These are phyloP conservation scores for Ctenopoma multispine DNA, from an alignment of 2,797 vertebrate species.

Conservation along the genomic window DNA sequence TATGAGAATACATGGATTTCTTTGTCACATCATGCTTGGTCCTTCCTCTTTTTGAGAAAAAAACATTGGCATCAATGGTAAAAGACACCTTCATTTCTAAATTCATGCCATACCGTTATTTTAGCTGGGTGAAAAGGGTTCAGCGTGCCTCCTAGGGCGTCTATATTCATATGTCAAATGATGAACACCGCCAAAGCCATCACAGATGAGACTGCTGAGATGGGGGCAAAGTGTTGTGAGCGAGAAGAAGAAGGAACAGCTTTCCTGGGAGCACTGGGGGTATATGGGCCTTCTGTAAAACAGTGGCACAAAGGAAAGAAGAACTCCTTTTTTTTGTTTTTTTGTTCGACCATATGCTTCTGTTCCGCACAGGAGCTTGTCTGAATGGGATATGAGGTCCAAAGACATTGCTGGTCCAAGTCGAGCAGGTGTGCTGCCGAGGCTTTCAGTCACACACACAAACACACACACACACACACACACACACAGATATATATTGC, in stretches of 20 bases:
- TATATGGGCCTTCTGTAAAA: conserved; percentile 65
- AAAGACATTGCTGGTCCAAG: conserved; percentile 68
- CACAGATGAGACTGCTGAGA: conserved; percentile 43
- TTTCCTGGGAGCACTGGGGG: conserved; percentile 56
- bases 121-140: conserved; percentile 37
- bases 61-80: neutral
- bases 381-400: conserved; percentile 75
- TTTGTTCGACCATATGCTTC: conserved; percentile 72
- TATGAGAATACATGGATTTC: neutral
- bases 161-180: conserved; percentile 59
- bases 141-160: conserved; percentile 50
- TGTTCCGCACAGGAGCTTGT: conserved; percentile 65
- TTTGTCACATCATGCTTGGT: neutral
- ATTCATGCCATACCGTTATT: conserved; percentile 53
- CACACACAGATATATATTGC: conserved; percentile 32
- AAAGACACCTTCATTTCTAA: conserved; percentile 32
- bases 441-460: conserved; percentile 61
- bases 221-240: conserved; percentile 56
- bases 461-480: conserved; percentile 12
- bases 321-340: conserved; percentile 17
- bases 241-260: conserved; percentile 59
- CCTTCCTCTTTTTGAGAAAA: neutral
- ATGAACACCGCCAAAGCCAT: conserved; percentile 50
- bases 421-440: conserved; percentile 71
- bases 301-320: conserved; percentile 67